Base-by-base conservation (phyloP, 2,888 invertebrate species). In the Myathropa florea region DNA sequence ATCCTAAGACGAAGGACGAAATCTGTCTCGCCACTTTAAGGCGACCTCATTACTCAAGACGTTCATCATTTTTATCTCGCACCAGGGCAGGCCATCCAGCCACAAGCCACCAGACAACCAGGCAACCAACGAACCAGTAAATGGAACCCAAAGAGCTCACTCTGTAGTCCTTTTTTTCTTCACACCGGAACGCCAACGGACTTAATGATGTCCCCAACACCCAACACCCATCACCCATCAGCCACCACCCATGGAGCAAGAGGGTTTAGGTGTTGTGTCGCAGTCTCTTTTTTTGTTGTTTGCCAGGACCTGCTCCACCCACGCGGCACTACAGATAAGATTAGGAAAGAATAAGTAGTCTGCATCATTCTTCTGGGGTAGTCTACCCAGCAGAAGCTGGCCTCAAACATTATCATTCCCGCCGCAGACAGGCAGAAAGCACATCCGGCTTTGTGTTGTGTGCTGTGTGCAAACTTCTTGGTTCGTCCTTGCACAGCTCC, bases 11-110 rank as follows among this genome's bases (percentile, higher is more conserved):
- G 39, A 65, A 78, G 82, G 82, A 78, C 46, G 75, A 71, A 86
- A 86, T 86, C 73, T 83, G 86, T 82, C 83, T 83, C 86, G 86
- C 86, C 86, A 79, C 78, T 86, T 75, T 75, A 73, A 75, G 86
- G 39, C 79, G 86, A 83, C 86, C 86, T 86, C 86, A 86, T 86
- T 86, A 86, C 86, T 86, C 83, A 85, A 82, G 85, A 82, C 82
- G 85, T 85, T 82, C 82, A 85, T 85, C 82, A 86, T 86, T 86
- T 86, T 86, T 86, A 86, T 83, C 86, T 86, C 60, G 55, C 78
- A 75, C 76, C 76, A 64, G 36, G 59, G 33, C 78, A 78, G 63
- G 46, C 46, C 78, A 53, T 61, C 46, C 68, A 80, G 46, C 39
- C 46, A 65, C 61, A 75, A 80, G 61, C 71, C 67, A 63, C 63